Conservation (phyloP, 2,888 invertebrate species). For the Tanypteryx hageni region DNA sequence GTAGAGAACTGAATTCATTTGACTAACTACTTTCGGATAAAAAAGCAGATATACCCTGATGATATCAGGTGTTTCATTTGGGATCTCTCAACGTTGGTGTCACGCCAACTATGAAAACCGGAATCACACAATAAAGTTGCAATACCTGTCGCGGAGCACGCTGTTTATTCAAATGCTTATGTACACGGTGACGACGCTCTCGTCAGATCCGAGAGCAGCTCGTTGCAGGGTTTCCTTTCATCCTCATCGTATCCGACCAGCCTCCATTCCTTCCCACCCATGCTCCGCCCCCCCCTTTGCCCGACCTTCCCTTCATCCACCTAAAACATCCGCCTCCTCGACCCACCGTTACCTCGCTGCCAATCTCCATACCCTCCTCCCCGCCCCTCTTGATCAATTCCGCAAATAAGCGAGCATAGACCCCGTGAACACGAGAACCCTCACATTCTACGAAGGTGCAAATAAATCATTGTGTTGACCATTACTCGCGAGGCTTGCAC, state of each 20-base stretch:
- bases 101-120: slow-evolving; percentile 14
- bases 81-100: background rate
- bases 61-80: background rate
- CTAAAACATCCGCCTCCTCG: background rate
- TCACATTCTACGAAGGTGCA: background rate
- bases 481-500: background rate
- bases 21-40: too few relatives aligned
- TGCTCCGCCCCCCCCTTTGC: background rate
- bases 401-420: slow-evolving; percentile 39
- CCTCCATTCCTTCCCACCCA: background rate
- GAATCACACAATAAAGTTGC: slow-evolving; percentile 36
- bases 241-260: background rate
- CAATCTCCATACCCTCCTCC: background rate
- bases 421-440: slow-evolving; percentile 11
- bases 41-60: background rate
- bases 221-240: slow-evolving; percentile 14
- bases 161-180: slow-evolving; percentile 38
- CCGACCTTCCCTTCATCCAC: background rate
- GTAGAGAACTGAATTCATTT: too few relatives aligned
- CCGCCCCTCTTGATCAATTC: slow-evolving; percentile 29
- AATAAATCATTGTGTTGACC: slow-evolving; percentile 53
- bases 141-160: background rate
- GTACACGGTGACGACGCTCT: slow-evolving; percentile 17
- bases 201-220: slow-evolving; percentile 13
- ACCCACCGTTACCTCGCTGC: background rate